Conservation (phyloP, 2,797 vertebrate genomes). For the Schizopygopsis malacanthus region DNA sequence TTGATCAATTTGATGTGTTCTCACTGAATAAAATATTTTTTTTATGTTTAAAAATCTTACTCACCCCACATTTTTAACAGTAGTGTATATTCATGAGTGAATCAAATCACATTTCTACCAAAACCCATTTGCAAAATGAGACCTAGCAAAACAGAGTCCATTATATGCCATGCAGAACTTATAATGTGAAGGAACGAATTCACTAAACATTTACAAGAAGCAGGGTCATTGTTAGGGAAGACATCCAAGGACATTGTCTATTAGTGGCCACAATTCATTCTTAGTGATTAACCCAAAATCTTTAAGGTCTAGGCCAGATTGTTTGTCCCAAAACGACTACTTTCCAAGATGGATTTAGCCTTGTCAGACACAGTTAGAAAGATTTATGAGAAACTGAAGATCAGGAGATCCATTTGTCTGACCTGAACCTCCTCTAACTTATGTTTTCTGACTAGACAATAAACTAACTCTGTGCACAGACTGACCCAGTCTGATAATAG, state of each 20-base stretch:
- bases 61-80: too few relatives aligned
- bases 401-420: slow-evolving; percentile 18
- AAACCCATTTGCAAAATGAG: not conserved
- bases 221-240: not conserved
- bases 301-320: not conserved
- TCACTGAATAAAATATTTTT: not conserved
- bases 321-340: not conserved
- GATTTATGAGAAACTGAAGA: slow-evolving; percentile 19
- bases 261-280: not conserved
- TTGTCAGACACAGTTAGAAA: slow-evolving; percentile 9
- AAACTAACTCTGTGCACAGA: slow-evolving; percentile 6
- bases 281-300: not conserved
- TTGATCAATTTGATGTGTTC: not conserved
- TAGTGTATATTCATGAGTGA: not conserved
- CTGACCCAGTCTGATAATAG: slow-evolving; percentile 39
- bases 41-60: not conserved
- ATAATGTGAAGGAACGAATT: not conserved
- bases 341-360: slow-evolving; percentile 2
- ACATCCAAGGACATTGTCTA: not conserved
- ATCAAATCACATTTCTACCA: not conserved
- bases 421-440: not conserved
- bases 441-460: slow-evolving; percentile 28
- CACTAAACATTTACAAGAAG: not conserved
- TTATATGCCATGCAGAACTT: not conserved
- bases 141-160: not conserved